Evolutionary conservation across 1,140 invertebrate species (phyloP).

Genomic region (Drosophila willistoni): DNA sequence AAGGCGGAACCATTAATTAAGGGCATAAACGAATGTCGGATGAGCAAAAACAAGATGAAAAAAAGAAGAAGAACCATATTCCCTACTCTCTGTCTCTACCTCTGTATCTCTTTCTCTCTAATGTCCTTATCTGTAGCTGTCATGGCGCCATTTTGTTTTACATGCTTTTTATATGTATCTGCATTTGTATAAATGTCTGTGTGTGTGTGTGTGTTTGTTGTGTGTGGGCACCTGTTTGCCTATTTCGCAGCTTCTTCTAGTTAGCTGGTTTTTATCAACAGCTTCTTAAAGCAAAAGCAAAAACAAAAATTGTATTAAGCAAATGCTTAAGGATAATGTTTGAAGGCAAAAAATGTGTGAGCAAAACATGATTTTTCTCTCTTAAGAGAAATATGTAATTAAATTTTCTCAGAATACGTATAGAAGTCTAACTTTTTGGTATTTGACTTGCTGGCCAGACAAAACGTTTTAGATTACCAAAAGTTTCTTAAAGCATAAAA

Average conservation of each 20-base stretch:
- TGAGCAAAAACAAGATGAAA: slow-evolving; percentile 30
- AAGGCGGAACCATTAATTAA: slow-evolving; percentile 70
- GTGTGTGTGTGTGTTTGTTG: not conserved
- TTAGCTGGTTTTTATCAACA: slow-evolving; percentile 16
- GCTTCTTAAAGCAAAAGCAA: slow-evolving; percentile 23
- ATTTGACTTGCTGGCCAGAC: not conserved
- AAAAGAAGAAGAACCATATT: slow-evolving; percentile 12
- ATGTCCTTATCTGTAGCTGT: slow-evolving; percentile 65
- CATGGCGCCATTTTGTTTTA: slow-evolving; percentile 55
- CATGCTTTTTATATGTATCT: not conserved
- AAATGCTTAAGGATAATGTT: slow-evolving; percentile 4
- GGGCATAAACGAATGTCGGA: slow-evolving; percentile 42
- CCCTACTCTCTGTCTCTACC: not conserved
- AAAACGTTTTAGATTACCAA: not conserved
- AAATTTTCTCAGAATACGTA: not conserved
- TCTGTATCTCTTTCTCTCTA: not conserved
- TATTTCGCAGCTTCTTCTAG: slow-evolving; percentile 30
- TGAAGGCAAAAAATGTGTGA: slow-evolving; percentile 1
- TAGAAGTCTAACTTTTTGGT: not conserved
- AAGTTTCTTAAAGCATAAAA: not conserved
- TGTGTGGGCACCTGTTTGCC: slow-evolving; percentile 50
- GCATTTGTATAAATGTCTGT: slow-evolving; percentile 6
- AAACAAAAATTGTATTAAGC: not conserved
- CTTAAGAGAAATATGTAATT: slow-evolving; percentile 1
- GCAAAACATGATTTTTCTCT: not conserved